Conservation (phyloP, 2,113 vertebrate genomes). For the Gallinago media region DNA sequence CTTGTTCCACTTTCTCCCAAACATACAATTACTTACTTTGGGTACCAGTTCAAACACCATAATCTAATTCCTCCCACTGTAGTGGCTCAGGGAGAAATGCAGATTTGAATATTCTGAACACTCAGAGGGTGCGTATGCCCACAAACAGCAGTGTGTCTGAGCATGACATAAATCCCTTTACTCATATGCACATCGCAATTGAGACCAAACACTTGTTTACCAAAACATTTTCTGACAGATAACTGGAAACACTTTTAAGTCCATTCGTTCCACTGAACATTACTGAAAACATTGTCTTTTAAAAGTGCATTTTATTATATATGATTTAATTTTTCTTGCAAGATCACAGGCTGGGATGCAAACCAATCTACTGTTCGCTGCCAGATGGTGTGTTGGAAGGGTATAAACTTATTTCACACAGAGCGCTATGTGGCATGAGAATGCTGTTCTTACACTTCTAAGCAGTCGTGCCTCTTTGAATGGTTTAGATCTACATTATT, state of each 20-base stretch:
- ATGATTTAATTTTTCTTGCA: slow-evolving; percentile 34
- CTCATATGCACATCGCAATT: not conserved
- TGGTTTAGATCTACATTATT: slow-evolving; percentile 23
- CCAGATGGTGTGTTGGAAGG: slow-evolving; percentile 60
- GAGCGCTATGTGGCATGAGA: slow-evolving; percentile 48
- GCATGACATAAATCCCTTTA: slow-evolving; percentile 2
- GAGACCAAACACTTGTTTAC: slow-evolving; percentile 9
- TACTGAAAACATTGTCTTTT: not conserved
- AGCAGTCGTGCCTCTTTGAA: slow-evolving; percentile 39
- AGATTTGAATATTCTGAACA: slow-evolving; percentile 21
- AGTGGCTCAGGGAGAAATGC: not conserved
- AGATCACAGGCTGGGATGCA: slow-evolving; percentile 48
- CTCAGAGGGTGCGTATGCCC: not conserved
- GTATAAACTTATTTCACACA: slow-evolving; percentile 60
- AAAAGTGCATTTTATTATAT: not conserved
- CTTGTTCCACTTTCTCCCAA: not conserved
- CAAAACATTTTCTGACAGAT: not conserved
- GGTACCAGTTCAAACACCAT: not conserved
- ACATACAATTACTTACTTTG: not conserved
- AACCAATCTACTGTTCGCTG: slow-evolving; percentile 38
- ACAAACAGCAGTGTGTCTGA: not conserved
- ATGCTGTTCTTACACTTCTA: slow-evolving; percentile 47
- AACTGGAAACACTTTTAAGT: not conserved
- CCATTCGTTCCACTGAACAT: slow-evolving; percentile 6
- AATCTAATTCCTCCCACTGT: slow-evolving; percentile 34